phyloP scores from a whole-genome alignment of 1,140 invertebrate genomes.

The Xylocopa sonorina region DNA sequence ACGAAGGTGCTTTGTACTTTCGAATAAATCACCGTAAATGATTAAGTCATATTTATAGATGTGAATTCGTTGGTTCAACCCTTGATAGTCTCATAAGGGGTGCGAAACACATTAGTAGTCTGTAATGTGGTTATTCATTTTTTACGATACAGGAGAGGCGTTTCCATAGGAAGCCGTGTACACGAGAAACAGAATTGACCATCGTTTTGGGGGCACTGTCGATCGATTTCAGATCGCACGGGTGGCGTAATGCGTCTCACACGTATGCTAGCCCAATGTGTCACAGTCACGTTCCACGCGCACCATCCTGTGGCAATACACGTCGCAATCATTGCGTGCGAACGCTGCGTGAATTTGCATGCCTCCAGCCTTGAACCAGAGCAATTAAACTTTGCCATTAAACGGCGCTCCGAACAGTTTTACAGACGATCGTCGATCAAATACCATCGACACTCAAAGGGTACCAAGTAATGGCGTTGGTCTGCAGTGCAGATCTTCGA shows the following conservation, averaged over 20 bases:
- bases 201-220: conserved; percentile 59
- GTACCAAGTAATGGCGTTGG: too few relatives aligned
- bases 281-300: conserved; percentile 67
- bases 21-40: too few relatives aligned
- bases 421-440: too few relatives aligned
- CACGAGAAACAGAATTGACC: conserved; percentile 47
- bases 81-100: neutral
- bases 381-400: neutral
- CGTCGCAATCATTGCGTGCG: conserved; percentile 18
- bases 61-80: neutral
- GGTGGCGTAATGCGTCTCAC: conserved; percentile 53
- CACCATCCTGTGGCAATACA: conserved; percentile 30
- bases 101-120: too few relatives aligned
- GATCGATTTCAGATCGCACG: conserved; percentile 59
- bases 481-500: too few relatives aligned
- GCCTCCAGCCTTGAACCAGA: neutral
- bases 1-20: too few relatives aligned
- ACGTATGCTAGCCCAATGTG: conserved; percentile 49
- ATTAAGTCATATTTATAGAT: too few relatives aligned
- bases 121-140: too few relatives aligned
- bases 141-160: neutral
- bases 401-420: too few relatives aligned
- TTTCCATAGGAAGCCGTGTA: conserved; percentile 40
- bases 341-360: conserved; percentile 16
- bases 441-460: too few relatives aligned